phyloP scores from a whole-genome alignment of 2,888 invertebrate genomes.

The Drosophila atroscutellata region DNA sequence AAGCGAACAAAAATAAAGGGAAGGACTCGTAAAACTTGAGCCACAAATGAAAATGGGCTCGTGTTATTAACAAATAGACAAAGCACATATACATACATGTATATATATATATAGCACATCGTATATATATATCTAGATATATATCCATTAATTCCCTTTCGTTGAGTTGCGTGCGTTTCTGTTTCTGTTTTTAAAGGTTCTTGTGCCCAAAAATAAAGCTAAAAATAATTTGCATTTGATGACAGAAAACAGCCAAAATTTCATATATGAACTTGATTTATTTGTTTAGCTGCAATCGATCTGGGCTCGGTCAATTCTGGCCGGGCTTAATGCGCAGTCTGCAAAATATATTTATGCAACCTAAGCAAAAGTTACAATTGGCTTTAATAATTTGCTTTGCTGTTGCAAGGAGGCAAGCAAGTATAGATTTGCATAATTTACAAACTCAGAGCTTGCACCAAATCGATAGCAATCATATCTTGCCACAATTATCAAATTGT shows the following conservation, averaged over 20 bases:
- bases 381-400: not conserved
- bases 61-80: constrained; percentile 65
- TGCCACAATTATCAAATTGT: constrained; percentile 14
- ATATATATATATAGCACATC: not conserved
- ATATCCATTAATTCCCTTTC: constrained; percentile 17
- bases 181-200: not conserved
- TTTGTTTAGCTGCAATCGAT: constrained; percentile 46
- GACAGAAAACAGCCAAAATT: constrained; percentile 52
- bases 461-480: constrained; percentile 15
- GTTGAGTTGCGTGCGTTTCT: constrained; percentile 32
- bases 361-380: not conserved
- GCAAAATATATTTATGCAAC: not conserved
- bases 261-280: constrained; percentile 63
- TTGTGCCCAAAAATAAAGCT: constrained; percentile 52
- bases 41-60: constrained; percentile 49
- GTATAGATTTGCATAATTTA: not conserved
- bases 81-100: not conserved
- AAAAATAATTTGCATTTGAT: constrained; percentile 74
- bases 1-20: constrained; percentile 6
- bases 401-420: not conserved
- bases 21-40: constrained; percentile 35
- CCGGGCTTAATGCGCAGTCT: not conserved
- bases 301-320: constrained; percentile 16
- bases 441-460: not conserved
- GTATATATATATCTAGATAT: constrained; percentile 1